Conservation (phyloP, 2,888 invertebrate species). For the Phortica magna region DNA sequence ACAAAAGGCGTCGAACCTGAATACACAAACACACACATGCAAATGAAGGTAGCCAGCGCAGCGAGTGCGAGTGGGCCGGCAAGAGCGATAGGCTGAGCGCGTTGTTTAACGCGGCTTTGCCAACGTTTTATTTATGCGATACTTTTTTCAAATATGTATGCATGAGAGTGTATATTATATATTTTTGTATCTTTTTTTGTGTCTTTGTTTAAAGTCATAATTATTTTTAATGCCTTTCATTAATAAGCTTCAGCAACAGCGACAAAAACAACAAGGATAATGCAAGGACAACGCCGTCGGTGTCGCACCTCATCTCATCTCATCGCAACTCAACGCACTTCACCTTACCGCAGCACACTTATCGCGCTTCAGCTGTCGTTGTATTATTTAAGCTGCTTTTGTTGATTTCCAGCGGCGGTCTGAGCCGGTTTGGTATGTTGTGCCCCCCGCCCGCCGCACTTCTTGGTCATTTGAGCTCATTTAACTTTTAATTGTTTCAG, state of each 20-base stretch:
- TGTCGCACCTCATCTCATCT: neutral
- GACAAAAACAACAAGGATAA: conserved; percentile 11
- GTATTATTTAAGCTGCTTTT: conserved; percentile 3
- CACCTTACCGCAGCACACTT: no score
- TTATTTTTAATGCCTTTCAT: conserved; percentile 66
- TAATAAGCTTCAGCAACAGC: conserved; percentile 56
- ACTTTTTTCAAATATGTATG: conserved; percentile 53
- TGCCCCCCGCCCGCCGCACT: neutral
- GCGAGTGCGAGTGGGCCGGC: no score
- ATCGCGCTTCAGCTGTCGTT: neutral
- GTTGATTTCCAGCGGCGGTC: neutral
- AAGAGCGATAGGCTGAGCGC: neutral
- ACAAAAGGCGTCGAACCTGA: conserved; percentile 52
- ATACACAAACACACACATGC: conserved; percentile 48
- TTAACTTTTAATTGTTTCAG: conserved; percentile 39
- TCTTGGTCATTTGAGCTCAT: conserved; percentile 33
- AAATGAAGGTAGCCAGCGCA: neutral
- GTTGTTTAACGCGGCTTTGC: conserved; percentile 40
- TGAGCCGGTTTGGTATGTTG: no score
- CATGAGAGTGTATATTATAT: neutral
- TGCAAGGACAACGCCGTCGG: conserved; percentile 13
- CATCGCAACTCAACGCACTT: neutral
- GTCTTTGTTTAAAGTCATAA: conserved; percentile 47
- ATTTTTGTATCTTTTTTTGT: conserved; percentile 43
- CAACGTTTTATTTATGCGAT: conserved; percentile 18